Evolutionary conservation across 2,797 vertebrate genomes (phyloP), one percentile per base, ranked within the genome.

Genomic region (Distichodus sexfasciatus): DNA sequence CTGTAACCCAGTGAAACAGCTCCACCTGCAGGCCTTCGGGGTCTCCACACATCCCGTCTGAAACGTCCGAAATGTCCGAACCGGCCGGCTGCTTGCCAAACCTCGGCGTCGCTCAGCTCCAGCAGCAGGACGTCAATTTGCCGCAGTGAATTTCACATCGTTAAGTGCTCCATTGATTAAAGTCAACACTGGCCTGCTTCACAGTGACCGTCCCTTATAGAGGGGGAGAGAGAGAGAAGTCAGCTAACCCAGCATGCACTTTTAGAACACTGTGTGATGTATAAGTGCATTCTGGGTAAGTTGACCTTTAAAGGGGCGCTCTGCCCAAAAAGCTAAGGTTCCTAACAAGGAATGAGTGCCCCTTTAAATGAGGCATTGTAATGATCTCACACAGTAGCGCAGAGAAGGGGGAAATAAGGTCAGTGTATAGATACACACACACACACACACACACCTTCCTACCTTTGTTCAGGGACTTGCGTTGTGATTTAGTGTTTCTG

Each of bases 111-210:
- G 38, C 19, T 65, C 36, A 24, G 41, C 41, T n/a, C 50, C 58
- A 28, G 60, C 59, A 64, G 38, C 9, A 15, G 23, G 38, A 66
- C 46, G 47, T 59, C 44, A 24, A 29, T 71, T 54, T 67, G 35
- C 63, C 1, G 41, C 69, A 38, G 36, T 21, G n/a, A 72, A 29
- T 19, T 57, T 24, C 1, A 46, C 59, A 50, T 59, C 69, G 72
- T 72, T 76, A 69, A 68, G 58, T 70, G 51, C 51, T 44, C 2
- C 36, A 71, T 58, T 69, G 74, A 76, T 74, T 64, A 74, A 54
- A 62, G 48, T 57, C 50, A 62, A 41, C 68, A 47, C 31, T 41
- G 47, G 24, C 26, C 47, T 66, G 60, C 61, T 77, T 57, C 66
- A 73, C 62, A 48, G 40, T 29, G 51, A 41, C 70, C 26, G 29